These are phyloP conservation scores for Habroteleia sp. DNA, from an alignment of 2,888 invertebrate species.

Conservation along the genomic window DNA sequence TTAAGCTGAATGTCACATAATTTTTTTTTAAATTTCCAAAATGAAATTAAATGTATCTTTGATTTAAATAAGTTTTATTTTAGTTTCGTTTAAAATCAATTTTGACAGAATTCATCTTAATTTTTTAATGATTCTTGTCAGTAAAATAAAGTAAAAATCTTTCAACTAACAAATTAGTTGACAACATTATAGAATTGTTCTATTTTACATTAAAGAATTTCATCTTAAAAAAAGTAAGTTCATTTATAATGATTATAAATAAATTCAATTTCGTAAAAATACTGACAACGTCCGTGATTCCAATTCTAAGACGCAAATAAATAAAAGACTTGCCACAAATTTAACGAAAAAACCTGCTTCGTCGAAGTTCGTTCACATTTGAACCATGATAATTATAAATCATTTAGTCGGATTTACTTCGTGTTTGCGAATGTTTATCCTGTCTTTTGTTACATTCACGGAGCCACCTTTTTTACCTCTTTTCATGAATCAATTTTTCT, in stretches of 20 bases:
- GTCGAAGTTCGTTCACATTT: slow-evolving; percentile 50
- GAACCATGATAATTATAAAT: slow-evolving; percentile 59
- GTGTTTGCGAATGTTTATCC: slow-evolving; percentile 32
- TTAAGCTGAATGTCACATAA: too few relatives aligned
- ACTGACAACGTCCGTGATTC: neutral
- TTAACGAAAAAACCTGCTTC: slow-evolving; percentile 7
- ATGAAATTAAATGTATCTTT: too few relatives aligned
- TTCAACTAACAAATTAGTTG: too few relatives aligned
- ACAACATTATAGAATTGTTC: too few relatives aligned
- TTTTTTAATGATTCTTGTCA: too few relatives aligned
- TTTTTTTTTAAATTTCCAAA: too few relatives aligned
- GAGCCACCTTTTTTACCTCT: slow-evolving; percentile 35
- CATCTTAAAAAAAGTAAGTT: too few relatives aligned
- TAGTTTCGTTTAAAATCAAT: too few relatives aligned
- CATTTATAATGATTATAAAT: slow-evolving; percentile 10
- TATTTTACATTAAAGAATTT: too few relatives aligned
- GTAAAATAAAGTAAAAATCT: too few relatives aligned
- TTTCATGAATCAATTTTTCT: slow-evolving; percentile 49
- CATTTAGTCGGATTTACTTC: slow-evolving; percentile 46
- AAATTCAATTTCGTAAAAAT: slow-evolving; percentile 4
- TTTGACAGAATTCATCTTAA: too few relatives aligned
- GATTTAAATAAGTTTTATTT: too few relatives aligned
- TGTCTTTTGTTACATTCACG: slow-evolving; percentile 49
- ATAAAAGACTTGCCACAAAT: slow-evolving; percentile 6
- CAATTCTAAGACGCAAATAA: slow-evolving; percentile 22